These are phyloP conservation scores for Poeciliopsis turneri DNA, from an alignment of 2,797 vertebrate genomes.

Conservation along the genomic window DNA sequence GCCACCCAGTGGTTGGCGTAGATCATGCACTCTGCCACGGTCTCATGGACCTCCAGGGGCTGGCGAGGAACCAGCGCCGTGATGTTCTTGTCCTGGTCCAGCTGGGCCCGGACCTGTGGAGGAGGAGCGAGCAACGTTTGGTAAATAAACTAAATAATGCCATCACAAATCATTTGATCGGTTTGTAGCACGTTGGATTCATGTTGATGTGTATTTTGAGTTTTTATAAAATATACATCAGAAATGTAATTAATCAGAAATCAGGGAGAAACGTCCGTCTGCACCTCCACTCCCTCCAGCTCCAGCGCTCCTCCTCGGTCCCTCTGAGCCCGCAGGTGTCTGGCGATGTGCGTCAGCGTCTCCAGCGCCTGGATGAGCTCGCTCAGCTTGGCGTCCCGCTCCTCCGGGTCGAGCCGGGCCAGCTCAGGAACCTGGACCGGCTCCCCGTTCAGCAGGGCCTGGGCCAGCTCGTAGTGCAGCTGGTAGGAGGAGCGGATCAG, in stretches of 20 bases:
- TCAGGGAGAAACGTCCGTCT: not conserved
- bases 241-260: too few species aligned
- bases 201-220: too few species aligned
- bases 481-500: slow-evolving; percentile 93
- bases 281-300: slow-evolving; percentile 90
- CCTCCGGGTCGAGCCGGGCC: slow-evolving; percentile 59
- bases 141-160: too few species aligned
- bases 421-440: slow-evolving; percentile 83
- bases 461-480: slow-evolving; percentile 91
- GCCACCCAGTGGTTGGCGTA: slow-evolving; percentile 99
- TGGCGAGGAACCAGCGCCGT: slow-evolving; percentile 90
- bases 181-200: too few species aligned
- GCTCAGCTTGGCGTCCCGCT: slow-evolving; percentile 65
- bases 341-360: slow-evolving; percentile 84
- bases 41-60: slow-evolving; percentile 94
- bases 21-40: slow-evolving; percentile 97
- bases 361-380: slow-evolving; percentile 84
- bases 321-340: slow-evolving; percentile 83
- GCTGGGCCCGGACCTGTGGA: slow-evolving; percentile 84
- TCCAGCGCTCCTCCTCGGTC: slow-evolving; percentile 90
- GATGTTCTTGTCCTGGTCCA: slow-evolving; percentile 91
- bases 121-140: not conserved
- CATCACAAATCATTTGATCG: too few species aligned
- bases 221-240: too few species aligned
- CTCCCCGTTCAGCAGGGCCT: slow-evolving; percentile 87